Percentiles rank a stretch among this genome's conserved stretches.
Conservation (phyloP, 1,140 invertebrate genomes). For the Atta cephalotes region DNA sequence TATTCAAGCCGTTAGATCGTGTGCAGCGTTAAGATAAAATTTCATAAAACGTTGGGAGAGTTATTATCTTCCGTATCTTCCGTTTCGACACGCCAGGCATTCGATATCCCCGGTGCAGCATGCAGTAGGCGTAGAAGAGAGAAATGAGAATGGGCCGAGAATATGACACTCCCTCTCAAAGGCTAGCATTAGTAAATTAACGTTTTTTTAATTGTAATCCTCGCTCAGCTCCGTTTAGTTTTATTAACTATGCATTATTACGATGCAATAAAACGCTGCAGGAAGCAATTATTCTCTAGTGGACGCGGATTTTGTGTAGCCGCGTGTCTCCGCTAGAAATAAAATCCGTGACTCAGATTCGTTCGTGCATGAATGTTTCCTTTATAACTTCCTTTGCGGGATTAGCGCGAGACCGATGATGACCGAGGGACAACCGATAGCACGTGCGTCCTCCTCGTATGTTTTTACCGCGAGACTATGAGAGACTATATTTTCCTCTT, state of each 20-base stretch:
- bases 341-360: background rate
- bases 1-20: background rate
- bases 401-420: slow-evolving; percentile 10
- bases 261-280: slow-evolving; percentile 61
- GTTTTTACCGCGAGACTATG: slow-evolving; percentile 8
- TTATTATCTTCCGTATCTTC: slow-evolving; percentile 10
- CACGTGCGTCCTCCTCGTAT: background rate
- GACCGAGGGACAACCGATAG: slow-evolving; percentile 11
- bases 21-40: slow-evolving; percentile 1
- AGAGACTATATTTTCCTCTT: background rate
- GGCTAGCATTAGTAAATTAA: slow-evolving; percentile 71
- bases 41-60: background rate
- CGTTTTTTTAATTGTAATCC: slow-evolving; percentile 69
- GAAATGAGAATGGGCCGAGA: slow-evolving; percentile 14
- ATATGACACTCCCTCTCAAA: slow-evolving; percentile 17
- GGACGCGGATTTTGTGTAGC: slow-evolving; percentile 17
- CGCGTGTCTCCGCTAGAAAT: slow-evolving; percentile 21
- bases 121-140: slow-evolving; percentile 12
- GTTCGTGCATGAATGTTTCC: slow-evolving; percentile 17
- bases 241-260: slow-evolving; percentile 61
- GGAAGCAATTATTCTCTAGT: slow-evolving; percentile 59
- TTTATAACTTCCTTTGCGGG: slow-evolving; percentile 18
- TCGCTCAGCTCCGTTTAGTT: slow-evolving; percentile 66
- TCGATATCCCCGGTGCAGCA: slow-evolving; percentile 9
- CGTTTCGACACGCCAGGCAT: background rate